Evolutionary conservation across 2,113 vertebrate species (phyloP), one percentile per base, ranked within the genome.

Genomic region (Rhynchomys soricoides): DNA sequence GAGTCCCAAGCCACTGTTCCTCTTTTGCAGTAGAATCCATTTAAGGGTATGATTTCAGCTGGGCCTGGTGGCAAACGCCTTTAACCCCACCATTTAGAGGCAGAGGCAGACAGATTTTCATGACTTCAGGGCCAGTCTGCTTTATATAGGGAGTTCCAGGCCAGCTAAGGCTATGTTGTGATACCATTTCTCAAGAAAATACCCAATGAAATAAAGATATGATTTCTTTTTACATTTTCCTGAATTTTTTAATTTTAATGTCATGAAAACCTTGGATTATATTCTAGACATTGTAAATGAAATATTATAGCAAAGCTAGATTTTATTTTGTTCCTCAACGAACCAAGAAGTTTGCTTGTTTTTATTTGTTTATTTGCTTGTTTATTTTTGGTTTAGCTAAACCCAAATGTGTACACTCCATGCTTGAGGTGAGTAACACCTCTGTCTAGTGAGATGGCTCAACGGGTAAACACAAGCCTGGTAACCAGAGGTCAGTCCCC

Each of bases 301-400:
- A 7, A 12, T 29, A 15, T 43, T 82, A 8, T 50, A 83, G 59
- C 86, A 59, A 91, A 34, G 59, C 43, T 70, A 6, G 70, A 79
- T 86, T 89, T 64, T 92, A 1, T 83, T 95, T 77, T 89, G 0
- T 92, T 85, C 16, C 77, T 43, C 45, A 29, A 3, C 57, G 78
- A 82, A 73, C 86, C 45, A 11, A 43, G n/a, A 83, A 13, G 5
- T 79, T 93, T 37, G n/a, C 15, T 74, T 70, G 24, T 34, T 45
- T 75, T 62, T 34, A 4, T 55, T 31, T 40, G n/a, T 59, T 57
- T 37, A 31, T 43, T 43, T 57, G 16, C 7, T 7, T 19, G 37
- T 43, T 57, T 31, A 15, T 22, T 66, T 86, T 79, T 45, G 74
- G 29, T 34, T 93, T 71, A 17, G 17, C 29, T 81, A 52, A 43